Conservation (phyloP, 2,113 vertebrate species). For the Brienomyrus longianalis region DNA sequence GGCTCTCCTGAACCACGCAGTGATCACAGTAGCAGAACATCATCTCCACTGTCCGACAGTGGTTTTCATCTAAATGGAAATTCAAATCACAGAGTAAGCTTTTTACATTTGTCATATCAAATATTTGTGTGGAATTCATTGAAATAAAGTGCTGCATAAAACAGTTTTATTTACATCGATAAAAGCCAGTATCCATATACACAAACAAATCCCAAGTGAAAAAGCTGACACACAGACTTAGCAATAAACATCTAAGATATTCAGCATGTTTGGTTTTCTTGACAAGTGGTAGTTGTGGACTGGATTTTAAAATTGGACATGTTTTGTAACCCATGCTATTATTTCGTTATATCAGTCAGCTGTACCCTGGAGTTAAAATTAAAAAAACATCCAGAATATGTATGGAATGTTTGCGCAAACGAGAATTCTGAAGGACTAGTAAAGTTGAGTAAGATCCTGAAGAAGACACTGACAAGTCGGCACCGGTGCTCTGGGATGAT, state of each 20-base stretch:
- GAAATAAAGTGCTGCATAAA: neutral
- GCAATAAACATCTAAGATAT: neutral
- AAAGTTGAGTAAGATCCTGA: neutral
- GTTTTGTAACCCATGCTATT: neutral
- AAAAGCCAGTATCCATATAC: neutral
- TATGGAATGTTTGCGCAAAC: neutral
- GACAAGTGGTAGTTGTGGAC: neutral
- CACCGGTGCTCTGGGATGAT: neutral
- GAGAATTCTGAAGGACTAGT: neutral
- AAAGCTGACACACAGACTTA: neutral
- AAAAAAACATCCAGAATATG: neutral
- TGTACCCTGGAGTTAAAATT: neutral
- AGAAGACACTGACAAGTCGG: neutral
- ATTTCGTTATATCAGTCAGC: neutral
- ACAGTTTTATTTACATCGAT: neutral
- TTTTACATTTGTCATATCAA: neutral
- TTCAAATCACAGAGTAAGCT: constrained; percentile 72
- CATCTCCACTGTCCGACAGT: constrained; percentile 86
- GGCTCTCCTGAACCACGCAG: constrained; percentile 77
- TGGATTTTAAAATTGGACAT: neutral
- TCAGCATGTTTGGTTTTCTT: neutral
- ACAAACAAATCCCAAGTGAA: neutral
- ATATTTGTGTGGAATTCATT: neutral
- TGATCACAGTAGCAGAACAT: constrained; percentile 74
- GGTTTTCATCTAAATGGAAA: constrained; percentile 84